Evolutionary conservation across 2,888 invertebrate species (phyloP).

Genomic region (Tenodera sinensis): DNA sequence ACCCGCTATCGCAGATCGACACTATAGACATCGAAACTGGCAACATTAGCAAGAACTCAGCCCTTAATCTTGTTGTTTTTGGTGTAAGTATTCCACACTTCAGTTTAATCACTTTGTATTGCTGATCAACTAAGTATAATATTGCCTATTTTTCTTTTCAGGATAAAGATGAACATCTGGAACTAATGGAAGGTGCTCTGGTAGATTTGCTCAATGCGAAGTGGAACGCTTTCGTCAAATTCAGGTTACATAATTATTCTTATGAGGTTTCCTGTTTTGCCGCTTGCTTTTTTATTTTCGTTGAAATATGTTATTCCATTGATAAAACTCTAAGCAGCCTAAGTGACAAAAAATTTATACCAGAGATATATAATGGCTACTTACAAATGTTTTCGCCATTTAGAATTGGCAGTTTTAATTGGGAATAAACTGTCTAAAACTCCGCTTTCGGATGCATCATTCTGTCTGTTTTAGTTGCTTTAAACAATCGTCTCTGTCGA

Average conservation of each 20-base stretch:
- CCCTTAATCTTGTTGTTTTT: constrained; percentile 92
- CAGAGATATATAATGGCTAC: no score
- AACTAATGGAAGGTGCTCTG: constrained; percentile 89
- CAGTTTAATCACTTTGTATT: neutral
- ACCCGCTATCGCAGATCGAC: constrained; percentile 91
- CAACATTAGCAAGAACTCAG: constrained; percentile 91
- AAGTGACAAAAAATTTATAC: no score
- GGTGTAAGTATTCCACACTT: constrained; percentile 62
- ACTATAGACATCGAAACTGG: constrained; percentile 90
- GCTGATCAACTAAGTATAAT: neutral
- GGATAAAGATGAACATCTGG: constrained; percentile 93
- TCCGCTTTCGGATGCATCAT: no score
- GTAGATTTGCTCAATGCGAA: constrained; percentile 93
- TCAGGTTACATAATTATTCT: constrained; percentile 15
- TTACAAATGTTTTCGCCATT: no score
- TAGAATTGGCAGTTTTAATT: no score
- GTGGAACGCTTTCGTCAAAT: constrained; percentile 89
- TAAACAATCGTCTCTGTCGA: no score
- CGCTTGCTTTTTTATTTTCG: no score
- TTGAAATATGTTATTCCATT: neutral
- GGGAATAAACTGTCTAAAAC: no score
- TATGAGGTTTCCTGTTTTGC: neutral
- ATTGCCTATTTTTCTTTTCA: constrained; percentile 45
- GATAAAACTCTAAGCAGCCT: no score
- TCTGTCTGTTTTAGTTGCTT: no score